A percentile compares a stretch with the other conserved stretches of the same genome.
These are phyloP conservation scores for Heloderma charlesbogerti DNA, from an alignment of 2,113 vertebrate genomes.

Conservation along the genomic window DNA sequence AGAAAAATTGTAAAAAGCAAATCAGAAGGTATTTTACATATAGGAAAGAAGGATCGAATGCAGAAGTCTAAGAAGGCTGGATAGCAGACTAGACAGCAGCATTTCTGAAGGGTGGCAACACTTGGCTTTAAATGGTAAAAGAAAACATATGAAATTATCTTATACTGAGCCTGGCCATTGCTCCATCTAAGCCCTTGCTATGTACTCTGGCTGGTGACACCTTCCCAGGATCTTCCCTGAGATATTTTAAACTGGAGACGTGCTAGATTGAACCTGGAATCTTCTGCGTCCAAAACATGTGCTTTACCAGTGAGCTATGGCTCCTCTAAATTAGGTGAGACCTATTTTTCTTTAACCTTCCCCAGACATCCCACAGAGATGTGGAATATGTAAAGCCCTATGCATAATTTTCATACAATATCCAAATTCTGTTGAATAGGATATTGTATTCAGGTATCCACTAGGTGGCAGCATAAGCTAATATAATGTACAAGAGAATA, in stretches of 20 bases:
- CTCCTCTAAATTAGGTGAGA: not conserved
- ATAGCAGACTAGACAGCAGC: not conserved
- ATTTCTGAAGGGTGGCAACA: not conserved
- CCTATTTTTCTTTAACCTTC: not conserved
- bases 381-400: not conserved
- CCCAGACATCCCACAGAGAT: not conserved
- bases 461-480: slow-evolving; percentile 75
- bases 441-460: slow-evolving; percentile 33
- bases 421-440: not conserved
- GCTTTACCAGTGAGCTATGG: too few relatives aligned
- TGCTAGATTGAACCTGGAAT: not conserved
- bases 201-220: not conserved
- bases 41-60: not conserved
- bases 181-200: not conserved
- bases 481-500: slow-evolving; percentile 52
- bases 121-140: not conserved
- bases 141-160: too few relatives aligned
- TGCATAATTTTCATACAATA: not conserved
- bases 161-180: too few relatives aligned
- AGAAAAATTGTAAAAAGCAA: not conserved
- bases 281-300: not conserved
- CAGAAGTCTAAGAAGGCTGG: not conserved
- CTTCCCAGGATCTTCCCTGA: not conserved
- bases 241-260: not conserved
- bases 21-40: not conserved